Base-by-base conservation (phyloP, 2,888 invertebrate genomes). In the Homarus gammarus region DNA sequence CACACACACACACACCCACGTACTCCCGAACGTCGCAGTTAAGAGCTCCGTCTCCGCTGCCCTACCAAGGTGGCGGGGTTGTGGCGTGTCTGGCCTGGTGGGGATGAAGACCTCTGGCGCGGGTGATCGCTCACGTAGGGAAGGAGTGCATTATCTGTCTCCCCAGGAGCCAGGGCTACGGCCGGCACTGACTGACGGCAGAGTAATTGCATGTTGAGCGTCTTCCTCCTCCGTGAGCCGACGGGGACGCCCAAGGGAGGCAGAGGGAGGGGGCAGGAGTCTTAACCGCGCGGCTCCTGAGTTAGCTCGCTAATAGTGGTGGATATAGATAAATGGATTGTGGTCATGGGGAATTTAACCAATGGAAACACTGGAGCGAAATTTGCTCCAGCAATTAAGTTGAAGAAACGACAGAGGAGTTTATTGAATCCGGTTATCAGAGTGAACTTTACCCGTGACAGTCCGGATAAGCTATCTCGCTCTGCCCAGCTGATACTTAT, bases 131-230 rank as follows among this genome's bases (percentile, higher is more conserved):
- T 84, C 84, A 84, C 73, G 70, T 75, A 51, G 85, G 44, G 77
- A 85, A 44, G 77, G 77, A 75, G 85, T 64, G 77, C 75, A 77
- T 85, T 77, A 77, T 85, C 68, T 36, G 77, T 85, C 77, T 75
- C 85, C 77, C 64, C 85, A 31, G 84, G 84, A 84, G 84, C 84
- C 84, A 12, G 61, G 44, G 75, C 61, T 75, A 61, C 40, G 75
- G 64, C 85, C 56, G 77, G 77, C 61, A 77, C 85, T 85, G 85
- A 85, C 85, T 85, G 85, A 85, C 85, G 77, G 85, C 64, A 77
- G 77, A 85, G 85, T 85, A 85, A 85, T 85, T 85, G 85, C 77
- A 85, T 64, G 85, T 77, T 85, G 77, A 85, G 85, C 85, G 77
- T 49, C 85, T 40, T 64, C 73, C 70, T 75, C 84, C 56, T 56